Evolutionary conservation across 2,113 vertebrate species (phyloP).

Genomic region (Larimichthys crocea): DNA sequence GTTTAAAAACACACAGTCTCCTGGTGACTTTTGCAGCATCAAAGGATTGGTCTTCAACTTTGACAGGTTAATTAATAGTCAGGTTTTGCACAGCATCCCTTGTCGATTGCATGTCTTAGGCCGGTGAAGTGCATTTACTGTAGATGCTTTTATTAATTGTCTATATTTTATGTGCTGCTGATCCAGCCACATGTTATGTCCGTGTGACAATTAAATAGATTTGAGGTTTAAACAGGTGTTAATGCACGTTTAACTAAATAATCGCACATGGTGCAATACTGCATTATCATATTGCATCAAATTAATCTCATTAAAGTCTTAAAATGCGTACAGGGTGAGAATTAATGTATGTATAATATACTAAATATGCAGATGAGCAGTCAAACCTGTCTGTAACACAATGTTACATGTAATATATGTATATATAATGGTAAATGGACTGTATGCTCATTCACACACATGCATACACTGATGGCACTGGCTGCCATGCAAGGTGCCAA

Average conservation of each 20-base stretch:
- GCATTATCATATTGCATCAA: constrained; percentile 46
- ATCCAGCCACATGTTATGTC: constrained; percentile 32
- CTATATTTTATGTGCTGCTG: constrained; percentile 17
- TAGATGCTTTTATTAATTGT: constrained; percentile 25
- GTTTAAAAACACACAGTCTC: constrained; percentile 59
- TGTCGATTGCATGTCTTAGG: not conserved
- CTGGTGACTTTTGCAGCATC: constrained; percentile 53
- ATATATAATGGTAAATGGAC: not conserved
- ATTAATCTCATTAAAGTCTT: constrained; percentile 33
- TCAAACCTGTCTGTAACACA: not conserved
- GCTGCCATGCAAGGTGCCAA: no score
- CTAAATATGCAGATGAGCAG: not conserved
- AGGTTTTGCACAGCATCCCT: constrained; percentile 32
- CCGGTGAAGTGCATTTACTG: constrained; percentile 30
- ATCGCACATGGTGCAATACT: constrained; percentile 28
- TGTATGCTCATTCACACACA: no score
- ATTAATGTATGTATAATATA: constrained; percentile 7
- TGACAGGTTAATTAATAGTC: constrained; percentile 69
- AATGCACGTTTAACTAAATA: constrained; percentile 40
- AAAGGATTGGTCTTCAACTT: constrained; percentile 48
- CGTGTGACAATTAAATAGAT: constrained; percentile 17
- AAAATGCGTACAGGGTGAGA: constrained; percentile 11
- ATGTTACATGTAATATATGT: no score
- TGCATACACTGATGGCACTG: no score
- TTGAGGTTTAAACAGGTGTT: constrained; percentile 39